These are phyloP conservation scores for Crotalus adamanteus DNA, from an alignment of 2,797 vertebrate genomes.

Conservation along the genomic window DNA sequence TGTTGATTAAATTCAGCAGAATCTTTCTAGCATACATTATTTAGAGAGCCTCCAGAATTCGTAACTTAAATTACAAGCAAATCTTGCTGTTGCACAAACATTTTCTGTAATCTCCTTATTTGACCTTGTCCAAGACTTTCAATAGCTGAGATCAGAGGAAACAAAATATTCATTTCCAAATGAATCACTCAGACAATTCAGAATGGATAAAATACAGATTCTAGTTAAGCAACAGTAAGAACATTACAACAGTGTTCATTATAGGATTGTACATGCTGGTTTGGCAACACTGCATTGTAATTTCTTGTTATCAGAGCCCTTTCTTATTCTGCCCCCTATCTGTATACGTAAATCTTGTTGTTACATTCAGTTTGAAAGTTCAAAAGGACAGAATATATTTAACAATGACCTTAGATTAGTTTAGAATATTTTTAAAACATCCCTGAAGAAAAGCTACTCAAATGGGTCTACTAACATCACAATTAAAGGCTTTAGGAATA, in stretches of 20 bases:
- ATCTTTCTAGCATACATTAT: constrained; percentile 61
- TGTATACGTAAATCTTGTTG: neutral
- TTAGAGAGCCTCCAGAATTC: constrained; percentile 55
- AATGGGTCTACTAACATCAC: neutral
- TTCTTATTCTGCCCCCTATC: constrained; percentile 59
- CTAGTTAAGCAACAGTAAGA: constrained; percentile 66
- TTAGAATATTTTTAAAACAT: neutral
- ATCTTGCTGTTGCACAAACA: constrained; percentile 71
- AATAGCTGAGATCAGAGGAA: constrained; percentile 79
- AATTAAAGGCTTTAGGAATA: neutral
- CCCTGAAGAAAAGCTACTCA: neutral
- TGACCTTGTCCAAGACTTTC: constrained; percentile 79
- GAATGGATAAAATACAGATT: constrained; percentile 63
- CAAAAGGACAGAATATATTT: neutral
- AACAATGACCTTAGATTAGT: neutral
- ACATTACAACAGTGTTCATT: constrained; percentile 49
- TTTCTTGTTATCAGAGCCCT: constrained; percentile 20
- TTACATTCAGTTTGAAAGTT: rapidly evolving
- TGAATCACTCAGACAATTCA: constrained; percentile 68
- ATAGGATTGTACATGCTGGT: constrained; percentile 39
- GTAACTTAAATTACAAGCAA: constrained; percentile 70
- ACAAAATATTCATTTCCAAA: constrained; percentile 67
- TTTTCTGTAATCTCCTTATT: constrained; percentile 81
- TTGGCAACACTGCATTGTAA: constrained; percentile 45
- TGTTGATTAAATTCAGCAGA: constrained; percentile 51